phyloP scores from a whole-genome alignment of 2,113 vertebrate species.

The Aviceda subcristata region DNA sequence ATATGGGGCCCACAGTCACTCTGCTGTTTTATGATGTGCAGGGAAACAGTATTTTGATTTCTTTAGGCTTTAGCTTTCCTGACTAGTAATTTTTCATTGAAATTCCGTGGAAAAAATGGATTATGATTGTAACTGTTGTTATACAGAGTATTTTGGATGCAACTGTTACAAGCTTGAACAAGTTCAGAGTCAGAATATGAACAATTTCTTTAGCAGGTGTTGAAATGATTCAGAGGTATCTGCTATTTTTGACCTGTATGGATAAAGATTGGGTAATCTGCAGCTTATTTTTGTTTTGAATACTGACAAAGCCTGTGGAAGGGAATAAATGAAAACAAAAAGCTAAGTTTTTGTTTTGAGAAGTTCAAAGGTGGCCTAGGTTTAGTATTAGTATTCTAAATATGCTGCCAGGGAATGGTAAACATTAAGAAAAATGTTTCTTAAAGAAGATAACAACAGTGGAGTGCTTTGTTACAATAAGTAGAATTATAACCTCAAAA shows the following conservation, averaged over 20 bases:
- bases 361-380: not conserved
- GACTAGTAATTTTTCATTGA: not conserved
- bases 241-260: not conserved
- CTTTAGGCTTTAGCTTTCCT: not conserved
- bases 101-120: not conserved
- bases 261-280: not conserved
- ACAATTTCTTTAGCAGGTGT: not conserved
- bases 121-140: not conserved
- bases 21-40: not conserved
- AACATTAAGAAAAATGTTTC: not conserved
- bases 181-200: not conserved
- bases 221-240: not conserved
- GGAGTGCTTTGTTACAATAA: not conserved
- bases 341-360: not conserved
- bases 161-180: not conserved
- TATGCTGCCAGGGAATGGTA: not conserved
- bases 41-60: not conserved
- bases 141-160: not conserved
- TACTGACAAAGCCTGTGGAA: not conserved
- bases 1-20: not conserved
- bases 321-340: not conserved
- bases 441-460: not conserved
- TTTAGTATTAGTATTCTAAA: not conserved
- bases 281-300: not conserved
- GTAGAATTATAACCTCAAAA: not conserved